Evolutionary conservation across 2,797 vertebrate species (phyloP), one percentile per base, ranked within the genome.

Genomic region (Crax fasciolata): DNA sequence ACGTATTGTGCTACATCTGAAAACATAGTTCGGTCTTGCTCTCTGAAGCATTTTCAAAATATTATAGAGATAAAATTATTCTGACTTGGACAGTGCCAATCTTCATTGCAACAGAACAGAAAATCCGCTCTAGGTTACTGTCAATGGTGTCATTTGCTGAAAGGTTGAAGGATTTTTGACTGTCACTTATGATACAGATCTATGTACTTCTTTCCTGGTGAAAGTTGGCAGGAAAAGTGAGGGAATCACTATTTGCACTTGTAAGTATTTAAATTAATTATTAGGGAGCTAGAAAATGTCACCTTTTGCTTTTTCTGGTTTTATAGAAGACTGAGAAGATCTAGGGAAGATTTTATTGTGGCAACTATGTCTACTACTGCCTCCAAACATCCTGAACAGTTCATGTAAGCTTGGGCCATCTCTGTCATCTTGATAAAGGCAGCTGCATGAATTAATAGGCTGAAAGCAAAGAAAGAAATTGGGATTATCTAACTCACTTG

Each of bases 381-480:
- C 28, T 88, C 43, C 46, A 44, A 84, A 49, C 6, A 21, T 46
- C 35, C 77, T 79, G 39, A 43, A 28, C 28, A 38, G 25, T 55
- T 16, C 32, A 1, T 1, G 3, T 35, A 63, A 23, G 43, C 16
- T 74, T 38, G 43, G 67, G 43, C 43, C 14, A 48, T 46, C 30
- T 12, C 44, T 75, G 51, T 18, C 63, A 16, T 23, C 24, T 32
- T 0, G 0, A 7, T 38, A 54, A 52, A 4, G n/a, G 18, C 10
- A 73, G 51, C 4, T 1, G 12, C 6, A 1, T 25, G 51, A 90
- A 65, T 73, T 28, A 32, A 52, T 5, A 27, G 65, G 20, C 20
- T 80, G 32, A 32, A 63, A 81, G 52, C 32, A 59, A 52, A 48
- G 89, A 73, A 27, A 62, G 51, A 58, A 67, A 20, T 10, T 61